These are phyloP conservation scores for Oscheius myriophilus DNA, from an alignment of 2,888 invertebrate genomes.

Conservation along the genomic window DNA sequence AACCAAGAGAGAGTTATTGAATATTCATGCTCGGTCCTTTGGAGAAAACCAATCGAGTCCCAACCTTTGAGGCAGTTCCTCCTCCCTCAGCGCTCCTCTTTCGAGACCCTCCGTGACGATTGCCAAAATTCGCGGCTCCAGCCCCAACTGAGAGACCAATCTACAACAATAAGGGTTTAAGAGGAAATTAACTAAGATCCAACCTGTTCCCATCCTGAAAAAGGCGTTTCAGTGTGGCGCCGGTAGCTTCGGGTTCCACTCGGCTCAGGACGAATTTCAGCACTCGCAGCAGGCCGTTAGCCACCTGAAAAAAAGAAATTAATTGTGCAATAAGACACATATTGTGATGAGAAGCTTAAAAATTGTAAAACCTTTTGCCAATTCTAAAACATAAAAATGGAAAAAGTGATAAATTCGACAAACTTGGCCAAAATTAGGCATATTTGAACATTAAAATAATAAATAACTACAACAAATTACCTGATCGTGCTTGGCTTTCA, in stretches of 20 bases:
- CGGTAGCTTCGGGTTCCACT: background rate
- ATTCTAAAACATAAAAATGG: too few species aligned
- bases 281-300: conserved; percentile 6
- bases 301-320: background rate
- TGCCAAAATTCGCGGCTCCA: conserved; percentile 20
- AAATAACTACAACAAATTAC: background rate
- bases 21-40: too few species aligned
- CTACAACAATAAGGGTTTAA: too few species aligned
- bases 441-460: background rate
- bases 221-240: background rate
- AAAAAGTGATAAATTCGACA: too few species aligned
- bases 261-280: conserved; percentile 4
- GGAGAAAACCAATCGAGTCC: too few species aligned
- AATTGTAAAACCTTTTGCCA: too few species aligned
- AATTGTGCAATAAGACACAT: too few species aligned
- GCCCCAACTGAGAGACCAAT: background rate
- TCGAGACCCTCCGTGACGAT: conserved; percentile 18
- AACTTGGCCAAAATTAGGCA: too few species aligned
- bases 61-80: conserved; percentile 4
- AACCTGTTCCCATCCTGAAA: background rate
- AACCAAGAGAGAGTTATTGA: too few species aligned
- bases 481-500: conserved; percentile 20
- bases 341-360: too few species aligned
- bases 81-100: background rate
- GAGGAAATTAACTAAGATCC: background rate